These are phyloP conservation scores for Scaptomyza polygonia DNA, from an alignment of 2,888 invertebrate species.

Conservation along the genomic window DNA sequence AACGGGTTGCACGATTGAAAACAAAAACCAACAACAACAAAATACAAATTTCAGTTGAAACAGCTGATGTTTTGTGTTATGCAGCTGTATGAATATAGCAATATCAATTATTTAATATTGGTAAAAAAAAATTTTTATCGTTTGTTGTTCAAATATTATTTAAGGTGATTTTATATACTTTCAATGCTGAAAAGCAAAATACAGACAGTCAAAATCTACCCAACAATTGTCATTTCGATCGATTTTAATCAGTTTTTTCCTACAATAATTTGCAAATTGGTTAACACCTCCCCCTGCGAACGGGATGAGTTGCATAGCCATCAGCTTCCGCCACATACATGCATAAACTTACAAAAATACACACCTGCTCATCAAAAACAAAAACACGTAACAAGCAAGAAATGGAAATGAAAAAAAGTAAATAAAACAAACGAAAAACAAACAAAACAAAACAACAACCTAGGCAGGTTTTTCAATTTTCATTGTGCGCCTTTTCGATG, in stretches of 20 bases:
- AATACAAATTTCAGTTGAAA: neutral
- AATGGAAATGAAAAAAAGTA: neutral
- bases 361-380: conserved; percentile 36
- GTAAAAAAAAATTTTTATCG: no score
- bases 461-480: conserved; percentile 64
- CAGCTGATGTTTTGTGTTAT: conserved; percentile 23
- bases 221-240: no score
- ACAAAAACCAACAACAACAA: neutral
- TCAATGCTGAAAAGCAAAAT: no score
- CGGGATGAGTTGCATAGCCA: conserved; percentile 26
- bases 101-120: neutral
- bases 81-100: conserved; percentile 5
- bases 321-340: conserved; percentile 35
- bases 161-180: no score
- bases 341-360: conserved; percentile 4
- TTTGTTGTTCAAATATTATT: no score
- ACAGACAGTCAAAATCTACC: no score
- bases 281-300: conserved; percentile 4
- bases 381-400: conserved; percentile 37
- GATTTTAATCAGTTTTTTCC: neutral
- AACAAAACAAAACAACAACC: conserved; percentile 10
- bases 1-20: conserved; percentile 23
- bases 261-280: conserved; percentile 19
- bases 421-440: conserved; percentile 8
- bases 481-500: conserved; percentile 67